Evolutionary conservation across 2,888 invertebrate genomes (phyloP).

Genomic region (Ophraella communa): DNA sequence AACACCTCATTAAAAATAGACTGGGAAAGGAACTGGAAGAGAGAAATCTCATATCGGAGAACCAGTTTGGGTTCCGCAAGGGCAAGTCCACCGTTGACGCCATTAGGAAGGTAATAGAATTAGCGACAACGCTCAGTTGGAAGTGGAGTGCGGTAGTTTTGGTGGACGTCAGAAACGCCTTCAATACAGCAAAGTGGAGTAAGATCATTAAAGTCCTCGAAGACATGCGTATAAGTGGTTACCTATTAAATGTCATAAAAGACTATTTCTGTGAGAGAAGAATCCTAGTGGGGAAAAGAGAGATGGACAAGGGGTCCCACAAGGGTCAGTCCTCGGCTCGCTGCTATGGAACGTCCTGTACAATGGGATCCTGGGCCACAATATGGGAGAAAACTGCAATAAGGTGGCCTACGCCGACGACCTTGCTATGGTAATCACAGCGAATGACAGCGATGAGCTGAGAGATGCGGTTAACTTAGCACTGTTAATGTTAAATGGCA

Average conservation of each 20-base stretch:
- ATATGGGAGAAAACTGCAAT: background rate
- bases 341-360: no score
- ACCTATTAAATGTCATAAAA: background rate
- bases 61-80: constrained; percentile 6
- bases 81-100: background rate
- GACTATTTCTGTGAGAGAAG: background rate
- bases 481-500: no score
- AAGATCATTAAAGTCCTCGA: background rate
- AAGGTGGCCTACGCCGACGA: background rate
- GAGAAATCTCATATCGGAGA: background rate
- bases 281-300: background rate
- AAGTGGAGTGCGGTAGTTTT: constrained; percentile 1
- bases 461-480: no score
- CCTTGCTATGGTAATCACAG: background rate
- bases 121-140: background rate
- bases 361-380: background rate
- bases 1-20: no score
- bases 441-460: background rate
- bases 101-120: background rate
- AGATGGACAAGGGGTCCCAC: no score
- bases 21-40: background rate
- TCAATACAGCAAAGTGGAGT: constrained; percentile 8
- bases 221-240: background rate
- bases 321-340: no score
- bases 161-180: background rate